Evolutionary conservation across 2,797 vertebrate species (phyloP).

Genomic region (Apogon hyalosoma): DNA sequence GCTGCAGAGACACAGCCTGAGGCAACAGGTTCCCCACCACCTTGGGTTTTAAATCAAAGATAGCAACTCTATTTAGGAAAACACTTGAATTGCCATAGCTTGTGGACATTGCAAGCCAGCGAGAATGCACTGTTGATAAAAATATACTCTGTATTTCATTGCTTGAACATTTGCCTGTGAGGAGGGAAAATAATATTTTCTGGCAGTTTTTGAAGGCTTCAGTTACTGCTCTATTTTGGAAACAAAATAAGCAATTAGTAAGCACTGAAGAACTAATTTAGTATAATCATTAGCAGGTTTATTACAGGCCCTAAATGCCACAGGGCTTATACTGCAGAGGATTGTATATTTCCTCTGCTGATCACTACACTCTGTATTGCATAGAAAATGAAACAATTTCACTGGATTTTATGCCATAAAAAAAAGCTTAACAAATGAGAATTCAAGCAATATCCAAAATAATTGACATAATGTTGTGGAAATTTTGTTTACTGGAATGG

Average conservation of each 20-base stretch:
- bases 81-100: constrained; percentile 34
- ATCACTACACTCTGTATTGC: constrained; percentile 23
- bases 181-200: background rate
- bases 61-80: constrained; percentile 43
- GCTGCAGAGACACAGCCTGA: constrained; percentile 27
- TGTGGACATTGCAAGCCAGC: constrained; percentile 19
- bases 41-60: constrained; percentile 37
- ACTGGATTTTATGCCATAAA: constrained; percentile 6
- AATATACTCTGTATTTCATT: constrained; percentile 22
- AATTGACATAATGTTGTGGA: no score
- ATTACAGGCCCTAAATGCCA: constrained; percentile 32
- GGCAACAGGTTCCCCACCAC: constrained; percentile 44
- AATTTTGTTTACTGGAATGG: background rate
- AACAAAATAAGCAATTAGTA: constrained; percentile 12
- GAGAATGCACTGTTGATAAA: constrained; percentile 22
- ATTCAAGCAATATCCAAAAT: no score
- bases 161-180: constrained; percentile 10
- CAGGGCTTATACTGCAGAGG: constrained; percentile 4
- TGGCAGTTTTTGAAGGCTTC: constrained; percentile 10
- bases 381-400: constrained; percentile 5
- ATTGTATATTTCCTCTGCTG: constrained; percentile 7
- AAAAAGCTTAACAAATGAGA: no score
- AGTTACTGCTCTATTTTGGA: constrained; percentile 26
- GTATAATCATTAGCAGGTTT: constrained; percentile 18
- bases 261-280: constrained; percentile 14